These are phyloP conservation scores for Julus scanicus DNA, from an alignment of 2,888 invertebrate species.

Conservation along the genomic window DNA sequence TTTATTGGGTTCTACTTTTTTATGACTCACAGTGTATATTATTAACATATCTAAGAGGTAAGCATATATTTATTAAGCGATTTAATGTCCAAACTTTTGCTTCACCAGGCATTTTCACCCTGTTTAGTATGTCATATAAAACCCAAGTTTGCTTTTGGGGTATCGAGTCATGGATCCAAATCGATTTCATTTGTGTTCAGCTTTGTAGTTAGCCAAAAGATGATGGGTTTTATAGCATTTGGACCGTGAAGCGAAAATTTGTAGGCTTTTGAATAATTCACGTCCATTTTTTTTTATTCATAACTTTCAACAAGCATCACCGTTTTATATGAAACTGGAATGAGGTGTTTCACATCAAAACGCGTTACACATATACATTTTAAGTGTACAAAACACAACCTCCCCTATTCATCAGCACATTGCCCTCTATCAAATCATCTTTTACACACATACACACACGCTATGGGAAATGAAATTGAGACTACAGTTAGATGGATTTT, in stretches of 20 bases:
- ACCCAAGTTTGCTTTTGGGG: background rate
- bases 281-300: background rate
- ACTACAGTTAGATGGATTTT: background rate
- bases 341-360: background rate
- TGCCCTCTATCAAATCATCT: background rate
- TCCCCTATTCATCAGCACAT: background rate
- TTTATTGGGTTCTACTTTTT: no score
- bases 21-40: no score
- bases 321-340: background rate
- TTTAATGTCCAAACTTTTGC: background rate
- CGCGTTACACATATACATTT: background rate
- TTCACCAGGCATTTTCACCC: background rate
- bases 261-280: background rate
- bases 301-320: background rate
- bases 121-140: background rate
- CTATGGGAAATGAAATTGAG: background rate
- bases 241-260: background rate
- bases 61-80: no score
- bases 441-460: background rate
- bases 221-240: background rate
- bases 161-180: background rate
- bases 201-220: background rate
- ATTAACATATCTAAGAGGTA: no score
- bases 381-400: background rate
- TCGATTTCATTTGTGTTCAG: background rate